Base-by-base conservation (phyloP, 2,888 invertebrate genomes). In the Vanessa cardui region DNA sequence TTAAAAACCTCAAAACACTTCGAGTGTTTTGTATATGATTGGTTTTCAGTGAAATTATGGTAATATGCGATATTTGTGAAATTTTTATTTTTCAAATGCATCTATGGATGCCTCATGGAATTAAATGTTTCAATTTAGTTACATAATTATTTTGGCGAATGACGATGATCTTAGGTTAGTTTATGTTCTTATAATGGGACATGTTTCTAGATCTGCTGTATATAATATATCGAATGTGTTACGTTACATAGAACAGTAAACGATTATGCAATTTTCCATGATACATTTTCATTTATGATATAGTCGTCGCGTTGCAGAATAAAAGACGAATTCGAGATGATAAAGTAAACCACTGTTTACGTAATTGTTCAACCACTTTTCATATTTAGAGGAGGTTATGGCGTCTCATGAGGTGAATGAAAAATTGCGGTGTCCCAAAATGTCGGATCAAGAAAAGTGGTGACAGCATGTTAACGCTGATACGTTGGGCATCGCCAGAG, bases 381-480 rank as follows among this genome's bases (percentile, higher is more conserved):
- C 44, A 21, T 16, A 6, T 58, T 71, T 69, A 69, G 45, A 54
- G 46, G 39, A 49, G 46, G 8, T 62, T 60, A 60, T 65, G 62
- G 26, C 72, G 69, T 49, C 62, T 61, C 50, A 73, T 59, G 20
- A 73, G 62, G 44, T 60, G 61, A 31, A 71, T 58, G 49, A 72
- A 62, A 62, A 71, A 73, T 58, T 68, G 62, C 15, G 73, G 73
- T 52, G 73, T 73, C 58, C 73, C 72, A 18, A 73, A 71, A 58
- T 72, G 58, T 61, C 73, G 63, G 44, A 72, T 47, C n/a, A 73
- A 54, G 58, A 62, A 73, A 44, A 67, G 33, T 26, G 72, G 72
- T 52, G 73, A 73, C 18, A 69, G 64, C 33, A 73, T 58, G 54
- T 70, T 66, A 39, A 63, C 59, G 54, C 64, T 44, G 60, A 50